Base-by-base conservation (phyloP, 2,113 vertebrate genomes). In the Leucosticte australis region DNA sequence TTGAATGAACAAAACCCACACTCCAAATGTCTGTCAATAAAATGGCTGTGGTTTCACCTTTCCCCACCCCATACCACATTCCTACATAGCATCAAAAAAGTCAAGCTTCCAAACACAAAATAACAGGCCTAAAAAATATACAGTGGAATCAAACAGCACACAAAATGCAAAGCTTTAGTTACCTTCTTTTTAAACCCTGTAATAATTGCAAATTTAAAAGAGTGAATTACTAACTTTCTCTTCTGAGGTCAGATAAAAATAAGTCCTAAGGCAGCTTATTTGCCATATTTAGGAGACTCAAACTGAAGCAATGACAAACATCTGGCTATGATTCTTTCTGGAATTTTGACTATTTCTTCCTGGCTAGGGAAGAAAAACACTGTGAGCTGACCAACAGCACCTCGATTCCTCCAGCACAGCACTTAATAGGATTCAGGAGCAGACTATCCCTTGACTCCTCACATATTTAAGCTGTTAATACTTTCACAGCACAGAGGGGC, bases 271-370 rank as follows among this genome's bases (percentile, higher is more conserved):
- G 94, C 93, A 57, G 95, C 56, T 91, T 92, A 94, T 95, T 94
- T 97, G 95, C 97, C 97, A 95, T 97, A 98, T 97, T 98, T 98
- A 97, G 97, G 96, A 74, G 89, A 84, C 41, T 89, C 83, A 62
- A 92, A 96, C 49, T 18, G 0, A 69, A 97, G 95, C 88, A 94
- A 97, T 42, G 96, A 95, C 95, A 97, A 96, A 97, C 97, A 97
- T 98, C 97, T 98, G 98, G 97, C 97, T 96, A 69, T n/a, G 84
- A 96, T 94, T 93, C 97, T 91, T 96, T 96, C 87, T 97, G 96
- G 97, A 98, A 98, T 97, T 95, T 62, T 93, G 96, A 95, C 89
- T 97, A 96, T 97, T 97, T 97, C 90, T 97, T 94, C 82, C 95
- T 47, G 7, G 94, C 52, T 92, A 92, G 76, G 75, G 88, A 89